These are phyloP conservation scores for Lophius americanus DNA, from an alignment of 2,797 vertebrate genomes.

Conservation along the genomic window DNA sequence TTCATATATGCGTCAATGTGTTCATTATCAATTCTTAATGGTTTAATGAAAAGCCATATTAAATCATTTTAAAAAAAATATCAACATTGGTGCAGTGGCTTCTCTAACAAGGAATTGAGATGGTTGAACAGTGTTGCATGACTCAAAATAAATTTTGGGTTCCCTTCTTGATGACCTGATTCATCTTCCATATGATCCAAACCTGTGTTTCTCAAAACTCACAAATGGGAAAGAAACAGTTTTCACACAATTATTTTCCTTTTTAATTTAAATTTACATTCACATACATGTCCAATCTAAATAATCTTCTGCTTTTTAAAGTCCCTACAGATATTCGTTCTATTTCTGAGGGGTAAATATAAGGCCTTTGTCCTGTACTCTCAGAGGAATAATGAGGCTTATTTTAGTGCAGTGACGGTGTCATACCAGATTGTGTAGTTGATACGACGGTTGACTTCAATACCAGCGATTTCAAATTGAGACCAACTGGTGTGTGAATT, in stretches of 20 bases:
- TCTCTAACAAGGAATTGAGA: slow-evolving; percentile 30
- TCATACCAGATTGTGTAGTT: no score
- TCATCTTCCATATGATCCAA: slow-evolving; percentile 22
- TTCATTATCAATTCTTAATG: slow-evolving; percentile 38
- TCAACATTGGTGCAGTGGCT: slow-evolving; percentile 4
- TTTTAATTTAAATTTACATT: background rate
- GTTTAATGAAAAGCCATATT: slow-evolving; percentile 34
- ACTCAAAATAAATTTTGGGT: slow-evolving; percentile 15
- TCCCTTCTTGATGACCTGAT: slow-evolving; percentile 11
- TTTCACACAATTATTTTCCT: background rate
- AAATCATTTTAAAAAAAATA: slow-evolving; percentile 38
- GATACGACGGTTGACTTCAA: no score
- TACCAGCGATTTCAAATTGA: no score
- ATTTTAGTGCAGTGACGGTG: no score
- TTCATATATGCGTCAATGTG: slow-evolving; percentile 19
- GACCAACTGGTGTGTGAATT: no score
- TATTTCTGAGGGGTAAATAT: no score
- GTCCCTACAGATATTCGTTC: no score
- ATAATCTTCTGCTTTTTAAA: no score
- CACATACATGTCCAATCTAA: background rate
- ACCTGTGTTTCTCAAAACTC: slow-evolving; percentile 8
- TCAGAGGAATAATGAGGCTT: no score
- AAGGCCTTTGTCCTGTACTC: no score
- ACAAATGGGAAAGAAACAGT: background rate
- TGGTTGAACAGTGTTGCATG: slow-evolving; percentile 8